These are phyloP conservation scores for Branchinecta lindahli DNA, from an alignment of 1,140 invertebrate species.

Conservation along the genomic window DNA sequence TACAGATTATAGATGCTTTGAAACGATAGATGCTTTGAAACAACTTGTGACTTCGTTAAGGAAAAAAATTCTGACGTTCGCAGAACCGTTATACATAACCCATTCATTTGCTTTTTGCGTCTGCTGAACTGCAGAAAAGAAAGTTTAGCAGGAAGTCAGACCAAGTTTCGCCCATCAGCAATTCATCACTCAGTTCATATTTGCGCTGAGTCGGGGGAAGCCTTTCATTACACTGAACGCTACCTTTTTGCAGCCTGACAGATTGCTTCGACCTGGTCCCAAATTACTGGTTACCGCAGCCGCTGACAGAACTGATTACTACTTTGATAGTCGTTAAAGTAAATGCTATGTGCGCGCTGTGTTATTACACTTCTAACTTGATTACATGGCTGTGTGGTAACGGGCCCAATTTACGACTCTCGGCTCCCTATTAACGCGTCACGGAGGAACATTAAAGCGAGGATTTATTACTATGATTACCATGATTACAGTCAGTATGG, in stretches of 20 bases:
- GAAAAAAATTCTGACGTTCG: no score
- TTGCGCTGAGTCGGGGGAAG: constrained; percentile 2
- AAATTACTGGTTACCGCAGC: constrained; percentile 2
- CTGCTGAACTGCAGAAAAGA: no score
- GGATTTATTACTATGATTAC: constrained; percentile 10
- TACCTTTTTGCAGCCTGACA: background rate
- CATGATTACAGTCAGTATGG: constrained; percentile 6
- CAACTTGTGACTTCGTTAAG: no score
- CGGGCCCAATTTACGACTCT: constrained; percentile 7
- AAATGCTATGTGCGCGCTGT: constrained; percentile 6
- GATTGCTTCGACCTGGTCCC: background rate
- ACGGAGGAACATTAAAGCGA: constrained; percentile 3
- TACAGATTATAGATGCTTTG: no score
- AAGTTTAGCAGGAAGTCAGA: no score
- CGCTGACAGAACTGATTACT: constrained; percentile 3
- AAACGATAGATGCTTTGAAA: no score
- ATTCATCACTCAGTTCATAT: constrained; percentile 6
- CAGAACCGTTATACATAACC: no score
- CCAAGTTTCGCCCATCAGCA: background rate
- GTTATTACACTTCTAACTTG: constrained; percentile 11
- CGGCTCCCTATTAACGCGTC: constrained; percentile 7
- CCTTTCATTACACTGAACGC: background rate
- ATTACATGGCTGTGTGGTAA: constrained; percentile 6
- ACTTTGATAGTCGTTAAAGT: constrained; percentile 10
- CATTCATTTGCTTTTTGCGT: no score